phyloP scores from a whole-genome alignment of 1,140 invertebrate species.

The Anastrepha obliqua region DNA sequence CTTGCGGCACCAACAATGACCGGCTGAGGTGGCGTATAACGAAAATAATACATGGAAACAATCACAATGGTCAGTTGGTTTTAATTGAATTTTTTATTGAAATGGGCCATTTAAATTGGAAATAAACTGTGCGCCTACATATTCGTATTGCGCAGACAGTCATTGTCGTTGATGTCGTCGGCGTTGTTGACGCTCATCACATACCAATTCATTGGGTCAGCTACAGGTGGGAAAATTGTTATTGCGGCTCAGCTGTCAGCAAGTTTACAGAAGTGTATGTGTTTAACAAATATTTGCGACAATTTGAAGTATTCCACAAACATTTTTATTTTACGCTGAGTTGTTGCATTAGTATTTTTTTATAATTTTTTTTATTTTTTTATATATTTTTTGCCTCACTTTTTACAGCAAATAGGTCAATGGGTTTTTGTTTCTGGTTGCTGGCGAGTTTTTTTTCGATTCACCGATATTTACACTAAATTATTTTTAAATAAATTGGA shows the following conservation, averaged over 20 bases:
- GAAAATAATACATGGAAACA: neutral
- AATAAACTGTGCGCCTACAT: neutral
- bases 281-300: neutral
- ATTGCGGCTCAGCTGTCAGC: neutral
- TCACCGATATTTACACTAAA: no score
- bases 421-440: no score
- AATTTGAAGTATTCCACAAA: neutral
- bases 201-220: neutral
- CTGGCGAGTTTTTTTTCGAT: no score
- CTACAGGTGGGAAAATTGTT: conserved; percentile 12
- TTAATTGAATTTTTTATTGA: conserved; percentile 37
- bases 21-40: neutral
- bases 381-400: no score
- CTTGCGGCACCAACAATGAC: neutral
- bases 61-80: conserved; percentile 22
- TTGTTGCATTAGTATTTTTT: no score
- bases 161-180: neutral
- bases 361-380: no score
- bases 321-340: neutral
- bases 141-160: no score
- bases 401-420: no score
- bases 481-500: no score
- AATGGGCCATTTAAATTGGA: conserved; percentile 8
- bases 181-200: neutral
- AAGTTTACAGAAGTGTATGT: neutral